Percentiles rank a stretch among this genome's conserved stretches.
phyloP scores from a whole-genome alignment of 2,797 vertebrate genomes.

The Pterois miles region DNA sequence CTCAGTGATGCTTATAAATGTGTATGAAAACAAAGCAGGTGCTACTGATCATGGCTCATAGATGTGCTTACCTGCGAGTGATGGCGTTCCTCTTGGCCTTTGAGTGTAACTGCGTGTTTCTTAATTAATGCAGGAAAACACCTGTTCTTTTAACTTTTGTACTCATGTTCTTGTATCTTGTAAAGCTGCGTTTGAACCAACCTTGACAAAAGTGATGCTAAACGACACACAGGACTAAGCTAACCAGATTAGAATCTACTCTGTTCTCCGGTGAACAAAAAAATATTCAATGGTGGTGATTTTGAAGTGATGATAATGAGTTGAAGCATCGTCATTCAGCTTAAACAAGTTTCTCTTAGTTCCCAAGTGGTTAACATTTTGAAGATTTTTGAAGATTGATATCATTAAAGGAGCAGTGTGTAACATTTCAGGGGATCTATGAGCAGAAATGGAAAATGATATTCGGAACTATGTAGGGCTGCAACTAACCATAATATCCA shows the following conservation, averaged over 20 bases:
- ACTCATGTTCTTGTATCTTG: conserved; percentile 4
- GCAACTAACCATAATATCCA: too few species aligned
- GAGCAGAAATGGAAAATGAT: background rate
- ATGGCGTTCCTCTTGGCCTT: conserved; percentile 38
- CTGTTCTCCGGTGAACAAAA: background rate
- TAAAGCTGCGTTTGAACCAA: conserved; percentile 43
- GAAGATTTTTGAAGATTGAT: background rate
- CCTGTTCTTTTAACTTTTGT: conserved; percentile 30
- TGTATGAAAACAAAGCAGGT: conserved; percentile 29
- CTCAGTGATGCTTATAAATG: conserved; percentile 28
- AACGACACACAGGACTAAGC: conserved; percentile 15
- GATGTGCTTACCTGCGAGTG: conserved; percentile 20
- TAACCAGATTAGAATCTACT: conserved; percentile 18
- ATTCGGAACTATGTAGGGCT: too few species aligned
- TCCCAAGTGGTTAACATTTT: background rate
- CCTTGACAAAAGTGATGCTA: background rate
- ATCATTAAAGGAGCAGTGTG: background rate
- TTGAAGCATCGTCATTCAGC: background rate
- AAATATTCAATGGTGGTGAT: background rate
- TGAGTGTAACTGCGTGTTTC: conserved; percentile 43
- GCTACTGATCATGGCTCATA: conserved; percentile 13
- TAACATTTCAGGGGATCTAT: background rate
- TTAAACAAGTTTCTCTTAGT: background rate
- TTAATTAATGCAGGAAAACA: conserved; percentile 3
- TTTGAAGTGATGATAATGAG: too few species aligned